Conservation (phyloP, 2,888 invertebrate species). For the Pollenia labialis region DNA sequence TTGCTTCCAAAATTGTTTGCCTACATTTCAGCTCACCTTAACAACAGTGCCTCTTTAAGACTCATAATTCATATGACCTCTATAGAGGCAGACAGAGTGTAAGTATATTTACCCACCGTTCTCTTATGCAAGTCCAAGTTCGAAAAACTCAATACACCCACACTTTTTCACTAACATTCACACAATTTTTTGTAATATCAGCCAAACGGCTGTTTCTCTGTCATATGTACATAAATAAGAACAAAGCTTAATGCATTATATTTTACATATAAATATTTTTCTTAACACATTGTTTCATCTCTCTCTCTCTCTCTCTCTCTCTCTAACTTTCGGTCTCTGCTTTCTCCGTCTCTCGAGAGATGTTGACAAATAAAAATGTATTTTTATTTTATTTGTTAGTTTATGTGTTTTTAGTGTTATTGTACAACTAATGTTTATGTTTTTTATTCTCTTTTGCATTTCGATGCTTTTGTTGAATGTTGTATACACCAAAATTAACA, state of each 20-base stretch:
- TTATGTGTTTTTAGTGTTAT: not conserved
- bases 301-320: not conserved
- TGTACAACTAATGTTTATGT: not conserved
- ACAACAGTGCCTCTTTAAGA: not conserved
- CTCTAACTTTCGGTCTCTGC: not conserved
- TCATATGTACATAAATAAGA: not conserved
- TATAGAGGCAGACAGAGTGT: no score
- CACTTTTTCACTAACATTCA: no score
- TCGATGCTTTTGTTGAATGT: not conserved
- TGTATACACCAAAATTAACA: not conserved
- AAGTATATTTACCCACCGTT: not conserved
- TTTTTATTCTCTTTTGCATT: not conserved
- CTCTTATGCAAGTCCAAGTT: no score
- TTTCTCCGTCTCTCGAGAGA: not conserved
- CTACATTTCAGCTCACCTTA: no score
- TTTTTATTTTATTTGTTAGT: slow-evolving; percentile 4
- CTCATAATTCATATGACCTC: not conserved
- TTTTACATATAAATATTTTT: not conserved
- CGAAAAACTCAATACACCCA: no score
- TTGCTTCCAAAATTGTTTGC: no score
- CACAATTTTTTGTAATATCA: no score
- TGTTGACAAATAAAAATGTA: slow-evolving; percentile 48
- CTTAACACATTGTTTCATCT: not conserved
- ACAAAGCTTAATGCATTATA: slow-evolving; percentile 17
- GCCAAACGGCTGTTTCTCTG: no score